A percentile compares a stretch with the other conserved stretches of the same genome.
Evolutionary conservation across 1,140 invertebrate genomes (phyloP).

Genomic region (Drosophila mojavensis): DNA sequence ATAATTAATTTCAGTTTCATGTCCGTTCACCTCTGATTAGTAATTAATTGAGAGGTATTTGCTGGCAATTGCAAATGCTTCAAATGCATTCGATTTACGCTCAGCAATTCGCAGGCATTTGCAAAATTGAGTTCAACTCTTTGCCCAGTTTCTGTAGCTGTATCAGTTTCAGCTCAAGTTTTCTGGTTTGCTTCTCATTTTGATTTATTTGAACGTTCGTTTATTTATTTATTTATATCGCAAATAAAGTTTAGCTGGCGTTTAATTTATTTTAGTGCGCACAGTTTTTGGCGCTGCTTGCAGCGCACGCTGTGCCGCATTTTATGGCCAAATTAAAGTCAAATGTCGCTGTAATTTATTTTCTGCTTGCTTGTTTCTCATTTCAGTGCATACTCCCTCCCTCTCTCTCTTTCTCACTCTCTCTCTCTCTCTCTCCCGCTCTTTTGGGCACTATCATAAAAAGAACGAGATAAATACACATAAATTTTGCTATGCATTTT

Average conservation of each 20-base stretch:
- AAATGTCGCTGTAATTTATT: slow-evolving; percentile 62
- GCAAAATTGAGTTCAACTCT: slow-evolving; percentile 38
- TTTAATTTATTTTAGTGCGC: slow-evolving; percentile 54
- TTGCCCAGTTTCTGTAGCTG: slow-evolving; percentile 1
- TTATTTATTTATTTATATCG: slow-evolving; percentile 49
- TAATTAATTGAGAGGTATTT: background rate
- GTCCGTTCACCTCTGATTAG: background rate
- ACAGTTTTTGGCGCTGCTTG: background rate
- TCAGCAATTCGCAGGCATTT: slow-evolving; percentile 47
- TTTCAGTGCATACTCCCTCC: background rate
- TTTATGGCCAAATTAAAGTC: slow-evolving; percentile 74
- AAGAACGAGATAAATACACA: slow-evolving; percentile 21
- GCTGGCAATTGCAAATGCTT: slow-evolving; percentile 46
- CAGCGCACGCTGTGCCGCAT: slow-evolving; percentile 13
- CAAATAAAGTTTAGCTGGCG: slow-evolving; percentile 36
- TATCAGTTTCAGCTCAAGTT: background rate
- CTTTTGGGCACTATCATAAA: too few relatives aligned
- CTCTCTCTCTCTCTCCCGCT: too few relatives aligned
- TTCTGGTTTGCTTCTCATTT: slow-evolving; percentile 1
- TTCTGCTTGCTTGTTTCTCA: background rate
- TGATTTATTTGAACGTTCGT: slow-evolving; percentile 19
- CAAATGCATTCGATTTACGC: slow-evolving; percentile 62
- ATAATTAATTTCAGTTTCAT: background rate
- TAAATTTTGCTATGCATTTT: slow-evolving; percentile 55
- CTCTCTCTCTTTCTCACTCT: background rate